A percentile compares a stretch with the other conserved stretches of the same genome.
Conservation (phyloP, 1,140 invertebrate genomes). For the Lysiphlebus fabarum region DNA sequence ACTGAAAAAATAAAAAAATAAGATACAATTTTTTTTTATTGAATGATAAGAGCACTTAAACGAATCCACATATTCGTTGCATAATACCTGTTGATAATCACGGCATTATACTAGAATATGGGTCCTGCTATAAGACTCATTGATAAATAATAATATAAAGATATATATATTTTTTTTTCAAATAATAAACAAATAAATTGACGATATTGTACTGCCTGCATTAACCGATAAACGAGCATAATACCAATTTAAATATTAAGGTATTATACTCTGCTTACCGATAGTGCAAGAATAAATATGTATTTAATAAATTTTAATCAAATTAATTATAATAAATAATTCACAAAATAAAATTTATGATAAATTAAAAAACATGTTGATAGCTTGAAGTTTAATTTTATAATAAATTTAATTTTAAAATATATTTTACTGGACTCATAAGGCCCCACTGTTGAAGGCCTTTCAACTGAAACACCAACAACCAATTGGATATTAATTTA, state of each 20-base stretch:
- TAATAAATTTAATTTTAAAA: too few relatives aligned
- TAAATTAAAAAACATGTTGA: too few relatives aligned
- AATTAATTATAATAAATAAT: too few relatives aligned
- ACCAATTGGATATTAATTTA: neutral
- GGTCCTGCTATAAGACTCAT: conserved; percentile 17
- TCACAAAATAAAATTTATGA: too few relatives aligned
- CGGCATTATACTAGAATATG: conserved; percentile 30
- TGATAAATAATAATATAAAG: too few relatives aligned
- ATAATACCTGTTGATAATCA: conserved; percentile 25
- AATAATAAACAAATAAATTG: conserved; percentile 2
- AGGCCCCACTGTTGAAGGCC: too few relatives aligned
- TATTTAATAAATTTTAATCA: neutral
- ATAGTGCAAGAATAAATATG: conserved; percentile 17
- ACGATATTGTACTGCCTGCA: conserved; percentile 13
- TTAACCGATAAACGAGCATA: conserved; percentile 27
- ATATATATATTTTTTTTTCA: neutral
- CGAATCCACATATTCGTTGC: conserved; percentile 27
- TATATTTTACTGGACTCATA: too few relatives aligned
- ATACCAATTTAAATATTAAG: conserved; percentile 20
- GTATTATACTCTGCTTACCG: conserved; percentile 29
- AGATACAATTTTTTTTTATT: conserved; percentile 8
- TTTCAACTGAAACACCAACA: neutral
- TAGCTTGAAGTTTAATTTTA: too few relatives aligned
- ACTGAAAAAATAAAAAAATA: too few relatives aligned
- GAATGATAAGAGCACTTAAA: conserved; percentile 2